phyloP scores from a whole-genome alignment of 2,888 invertebrate genomes.

The Pachliopta kotzebuea region DNA sequence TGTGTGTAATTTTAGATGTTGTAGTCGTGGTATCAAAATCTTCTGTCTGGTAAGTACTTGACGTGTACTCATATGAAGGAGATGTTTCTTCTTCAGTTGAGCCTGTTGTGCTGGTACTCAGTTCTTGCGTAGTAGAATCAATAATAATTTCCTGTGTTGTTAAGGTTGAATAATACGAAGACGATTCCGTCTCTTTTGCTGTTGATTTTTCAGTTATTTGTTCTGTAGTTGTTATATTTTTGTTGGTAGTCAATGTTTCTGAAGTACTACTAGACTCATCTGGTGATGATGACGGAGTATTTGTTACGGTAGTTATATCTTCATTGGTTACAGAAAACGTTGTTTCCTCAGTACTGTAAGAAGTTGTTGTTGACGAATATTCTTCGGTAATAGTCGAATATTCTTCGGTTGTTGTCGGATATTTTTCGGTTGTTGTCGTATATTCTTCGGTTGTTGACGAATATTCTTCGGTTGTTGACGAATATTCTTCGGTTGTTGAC shows the following conservation, averaged over 20 bases:
- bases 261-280: neutral
- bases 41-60: constrained; percentile 8
- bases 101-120: neutral
- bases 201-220: neutral
- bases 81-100: constrained; percentile 7
- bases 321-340: neutral
- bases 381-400: too few relatives aligned
- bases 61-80: neutral
- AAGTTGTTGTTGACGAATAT: neutral
- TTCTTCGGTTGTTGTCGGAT: constrained; percentile 16
- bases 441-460: constrained; percentile 13
- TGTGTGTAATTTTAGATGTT: constrained; percentile 8
- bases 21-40: constrained; percentile 1
- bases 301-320: neutral
- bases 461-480: too few relatives aligned
- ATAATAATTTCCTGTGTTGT: neutral
- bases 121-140: neutral
- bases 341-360: neutral
- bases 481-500: constrained; percentile 13
- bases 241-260: neutral
- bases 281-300: neutral
- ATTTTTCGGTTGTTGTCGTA: too few relatives aligned
- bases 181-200: neutral
- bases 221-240: neutral
- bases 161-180: constrained; percentile 2